phyloP scores from a whole-genome alignment of 1,140 invertebrate genomes.

The Eciton burchellii region DNA sequence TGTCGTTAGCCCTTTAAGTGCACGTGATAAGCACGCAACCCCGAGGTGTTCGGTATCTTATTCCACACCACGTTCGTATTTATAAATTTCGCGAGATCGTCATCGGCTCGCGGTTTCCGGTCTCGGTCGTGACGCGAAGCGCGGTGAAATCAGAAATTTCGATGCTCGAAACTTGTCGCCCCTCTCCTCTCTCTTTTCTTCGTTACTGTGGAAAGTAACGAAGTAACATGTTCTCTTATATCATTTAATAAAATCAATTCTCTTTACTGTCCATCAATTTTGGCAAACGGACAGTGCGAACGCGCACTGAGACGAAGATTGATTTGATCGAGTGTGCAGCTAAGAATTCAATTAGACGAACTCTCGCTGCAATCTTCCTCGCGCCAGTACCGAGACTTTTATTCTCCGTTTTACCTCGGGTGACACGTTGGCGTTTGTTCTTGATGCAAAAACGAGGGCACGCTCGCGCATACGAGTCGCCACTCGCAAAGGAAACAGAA shows the following conservation, averaged over 20 bases:
- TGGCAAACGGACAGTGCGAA: too few relatives aligned
- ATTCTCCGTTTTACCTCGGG: background rate
- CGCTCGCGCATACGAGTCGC: background rate
- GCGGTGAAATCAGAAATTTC: too few relatives aligned
- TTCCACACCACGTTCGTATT: too few relatives aligned
- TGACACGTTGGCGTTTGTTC: background rate
- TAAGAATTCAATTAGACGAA: background rate
- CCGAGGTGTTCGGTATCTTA: background rate
- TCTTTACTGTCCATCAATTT: too few relatives aligned
- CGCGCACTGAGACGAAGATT: too few relatives aligned
- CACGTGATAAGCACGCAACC: background rate
- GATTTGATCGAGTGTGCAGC: too few relatives aligned
- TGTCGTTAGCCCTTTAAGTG: background rate
- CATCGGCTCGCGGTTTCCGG: background rate
- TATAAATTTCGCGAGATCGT: too few relatives aligned
- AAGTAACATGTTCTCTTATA: too few relatives aligned
- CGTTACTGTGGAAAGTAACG: too few relatives aligned
- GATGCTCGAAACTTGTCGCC: too few relatives aligned
- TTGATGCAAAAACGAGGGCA: slow-evolving; percentile 17
- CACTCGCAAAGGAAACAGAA: slow-evolving; percentile 8
- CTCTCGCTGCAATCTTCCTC: background rate
- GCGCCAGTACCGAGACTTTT: background rate
- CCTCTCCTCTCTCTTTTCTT: too few relatives aligned
- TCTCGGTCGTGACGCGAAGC: background rate
- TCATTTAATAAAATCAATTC: too few relatives aligned